Evolutionary conservation across 1,140 invertebrate species (phyloP).

Genomic region (Drosophila cardini): DNA sequence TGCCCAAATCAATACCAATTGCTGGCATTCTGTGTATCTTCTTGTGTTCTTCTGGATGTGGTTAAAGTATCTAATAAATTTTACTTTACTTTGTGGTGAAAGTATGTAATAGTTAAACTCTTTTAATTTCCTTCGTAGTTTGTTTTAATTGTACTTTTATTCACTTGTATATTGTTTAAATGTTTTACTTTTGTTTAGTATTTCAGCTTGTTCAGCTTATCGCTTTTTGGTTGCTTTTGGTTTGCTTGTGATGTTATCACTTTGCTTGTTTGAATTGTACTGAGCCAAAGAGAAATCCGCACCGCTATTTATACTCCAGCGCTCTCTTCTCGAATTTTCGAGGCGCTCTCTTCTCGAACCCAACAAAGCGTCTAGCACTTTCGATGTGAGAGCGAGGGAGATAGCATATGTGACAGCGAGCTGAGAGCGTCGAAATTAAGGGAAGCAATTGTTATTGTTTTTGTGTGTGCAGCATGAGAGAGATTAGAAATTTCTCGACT

Average conservation of each 20-base stretch:
- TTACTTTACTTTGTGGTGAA: background rate
- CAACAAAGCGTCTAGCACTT: constrained; percentile 4
- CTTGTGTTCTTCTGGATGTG: constrained; percentile 12
- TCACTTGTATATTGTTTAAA: constrained; percentile 4
- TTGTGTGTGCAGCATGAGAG: background rate
- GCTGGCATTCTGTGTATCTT: constrained; percentile 85
- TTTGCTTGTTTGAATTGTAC: constrained; percentile 68
- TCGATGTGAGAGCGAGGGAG: constrained; percentile 17
- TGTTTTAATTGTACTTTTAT: constrained; percentile 20
- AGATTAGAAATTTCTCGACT: background rate
- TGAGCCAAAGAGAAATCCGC: constrained; percentile 51
- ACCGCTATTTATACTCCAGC: constrained; percentile 65
- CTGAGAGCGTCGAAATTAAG: background rate
- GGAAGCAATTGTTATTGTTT: background rate
- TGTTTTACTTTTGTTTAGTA: constrained; percentile 12
- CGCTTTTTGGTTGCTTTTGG: constrained; percentile 21
- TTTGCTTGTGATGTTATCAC: constrained; percentile 64
- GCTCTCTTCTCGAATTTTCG: constrained; percentile 61
- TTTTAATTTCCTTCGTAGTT: background rate
- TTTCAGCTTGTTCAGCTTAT: constrained; percentile 54
- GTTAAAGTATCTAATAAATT: background rate
- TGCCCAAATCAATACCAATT: constrained; percentile 91
- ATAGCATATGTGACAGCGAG: background rate
- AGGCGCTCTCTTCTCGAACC: constrained; percentile 52
- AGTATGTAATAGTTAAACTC: too few relatives aligned